Evolutionary conservation across 2,797 vertebrate genomes (phyloP).

Genomic region (Amniataba percoides): DNA sequence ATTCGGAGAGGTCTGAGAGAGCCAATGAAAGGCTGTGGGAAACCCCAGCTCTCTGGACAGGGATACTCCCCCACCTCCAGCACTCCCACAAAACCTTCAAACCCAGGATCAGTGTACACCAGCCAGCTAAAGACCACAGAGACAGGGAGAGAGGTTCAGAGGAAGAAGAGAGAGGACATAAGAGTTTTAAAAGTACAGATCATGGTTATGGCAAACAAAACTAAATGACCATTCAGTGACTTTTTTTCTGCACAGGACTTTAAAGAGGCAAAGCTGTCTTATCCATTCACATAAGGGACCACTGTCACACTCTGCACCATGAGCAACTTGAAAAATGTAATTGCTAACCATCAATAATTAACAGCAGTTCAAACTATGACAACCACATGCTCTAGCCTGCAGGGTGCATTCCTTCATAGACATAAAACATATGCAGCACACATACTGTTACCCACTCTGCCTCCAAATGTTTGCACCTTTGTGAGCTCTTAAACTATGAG

Average conservation of each 20-base stretch:
- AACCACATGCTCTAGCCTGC: slow-evolving; percentile 40
- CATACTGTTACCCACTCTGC: neutral
- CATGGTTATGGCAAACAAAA: neutral
- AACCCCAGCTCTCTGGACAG: slow-evolving; percentile 92
- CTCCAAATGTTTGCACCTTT: neutral
- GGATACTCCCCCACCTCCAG: slow-evolving; percentile 94
- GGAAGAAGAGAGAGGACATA: neutral
- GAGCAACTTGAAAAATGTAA: slow-evolving; percentile 15
- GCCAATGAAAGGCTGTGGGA: slow-evolving; percentile 90
- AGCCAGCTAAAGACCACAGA: slow-evolving; percentile 88
- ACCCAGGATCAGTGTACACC: slow-evolving; percentile 93
- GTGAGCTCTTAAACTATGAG: no score
- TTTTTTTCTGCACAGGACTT: neutral
- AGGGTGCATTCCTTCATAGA: slow-evolving; percentile 47
- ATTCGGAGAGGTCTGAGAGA: slow-evolving; percentile 94
- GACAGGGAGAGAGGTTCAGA: neutral
- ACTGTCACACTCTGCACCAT: slow-evolving; percentile 4
- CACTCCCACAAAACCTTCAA: slow-evolving; percentile 89
- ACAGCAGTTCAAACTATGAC: slow-evolving; percentile 35
- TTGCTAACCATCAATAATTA: slow-evolving; percentile 37
- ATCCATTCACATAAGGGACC: neutral
- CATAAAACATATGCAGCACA: slow-evolving; percentile 35
- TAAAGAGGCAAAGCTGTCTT: neutral
- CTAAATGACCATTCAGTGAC: neutral
- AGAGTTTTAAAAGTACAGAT: neutral